phyloP scores from a whole-genome alignment of 2,888 invertebrate species.

The Melanotus villosus region DNA sequence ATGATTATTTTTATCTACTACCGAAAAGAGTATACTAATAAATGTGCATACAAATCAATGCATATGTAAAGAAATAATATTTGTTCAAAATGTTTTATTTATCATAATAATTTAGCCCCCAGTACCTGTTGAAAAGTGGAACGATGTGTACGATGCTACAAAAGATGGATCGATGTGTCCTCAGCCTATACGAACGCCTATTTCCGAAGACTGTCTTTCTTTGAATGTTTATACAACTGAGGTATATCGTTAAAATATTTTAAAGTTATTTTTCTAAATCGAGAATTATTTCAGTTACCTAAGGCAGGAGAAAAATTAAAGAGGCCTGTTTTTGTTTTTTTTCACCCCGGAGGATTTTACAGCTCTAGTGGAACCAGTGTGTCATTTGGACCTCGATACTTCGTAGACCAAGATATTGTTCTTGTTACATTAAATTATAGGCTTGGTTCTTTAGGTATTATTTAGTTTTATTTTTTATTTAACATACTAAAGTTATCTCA shows the following conservation, averaged over 20 bases:
- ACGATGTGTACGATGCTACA: slow-evolving; percentile 42
- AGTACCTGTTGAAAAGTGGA: slow-evolving; percentile 45
- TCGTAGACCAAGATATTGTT: slow-evolving; percentile 77
- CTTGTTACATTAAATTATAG: slow-evolving; percentile 78
- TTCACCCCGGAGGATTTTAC: slow-evolving; percentile 77
- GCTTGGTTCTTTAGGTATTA: slow-evolving; percentile 71
- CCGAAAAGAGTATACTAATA: no score
- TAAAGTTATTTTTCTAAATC: not conserved
- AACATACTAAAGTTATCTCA: no score
- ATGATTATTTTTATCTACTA: no score
- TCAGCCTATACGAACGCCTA: slow-evolving; percentile 59
- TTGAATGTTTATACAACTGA: slow-evolving; percentile 75
- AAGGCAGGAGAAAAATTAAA: slow-evolving; percentile 46
- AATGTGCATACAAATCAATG: no score
- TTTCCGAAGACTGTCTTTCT: slow-evolving; percentile 77
- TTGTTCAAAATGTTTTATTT: no score
- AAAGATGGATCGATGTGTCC: slow-evolving; percentile 63
- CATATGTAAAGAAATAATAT: no score
- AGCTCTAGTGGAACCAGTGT: slow-evolving; percentile 71
- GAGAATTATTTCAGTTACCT: slow-evolving; percentile 58
- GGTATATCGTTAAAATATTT: slow-evolving; percentile 59
- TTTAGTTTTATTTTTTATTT: not conserved
- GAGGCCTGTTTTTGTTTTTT: slow-evolving; percentile 73
- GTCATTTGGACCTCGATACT: slow-evolving; percentile 71
- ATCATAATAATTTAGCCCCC: slow-evolving; percentile 47